phyloP scores from a whole-genome alignment of 2,113 vertebrate species.

The Myrmophylax atrothorax region DNA sequence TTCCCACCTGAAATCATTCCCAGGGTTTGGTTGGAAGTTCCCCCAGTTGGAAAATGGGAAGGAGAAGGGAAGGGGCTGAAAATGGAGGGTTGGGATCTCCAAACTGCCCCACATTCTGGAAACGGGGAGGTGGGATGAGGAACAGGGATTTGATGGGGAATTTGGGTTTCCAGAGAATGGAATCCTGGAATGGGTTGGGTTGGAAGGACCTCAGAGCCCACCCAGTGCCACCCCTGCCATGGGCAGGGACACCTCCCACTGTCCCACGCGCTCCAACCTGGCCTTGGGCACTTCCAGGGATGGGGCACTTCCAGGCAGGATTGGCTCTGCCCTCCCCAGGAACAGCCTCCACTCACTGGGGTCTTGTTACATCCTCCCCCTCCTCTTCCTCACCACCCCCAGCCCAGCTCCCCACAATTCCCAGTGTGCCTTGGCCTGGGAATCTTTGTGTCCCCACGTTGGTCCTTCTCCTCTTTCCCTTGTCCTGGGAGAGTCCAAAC shows the following conservation, averaged over 20 bases:
- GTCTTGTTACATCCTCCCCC: not conserved
- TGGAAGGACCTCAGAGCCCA: not conserved
- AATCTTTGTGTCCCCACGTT: accelerated
- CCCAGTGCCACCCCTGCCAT: not conserved
- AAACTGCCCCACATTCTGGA: accelerated
- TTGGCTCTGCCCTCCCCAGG: not conserved
- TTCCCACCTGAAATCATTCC: not conserved
- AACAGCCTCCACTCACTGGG: not conserved
- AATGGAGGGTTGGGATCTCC: accelerated
- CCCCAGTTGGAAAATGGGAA: accelerated
- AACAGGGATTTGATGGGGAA: not conserved
- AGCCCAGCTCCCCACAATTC: not conserved
- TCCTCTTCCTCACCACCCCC: not conserved
- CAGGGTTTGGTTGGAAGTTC: not conserved
- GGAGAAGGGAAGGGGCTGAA: not conserved
- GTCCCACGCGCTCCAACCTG: accelerated
- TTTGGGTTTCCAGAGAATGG: not conserved
- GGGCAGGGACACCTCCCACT: not conserved
- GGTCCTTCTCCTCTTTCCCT: not conserved
- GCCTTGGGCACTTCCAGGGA: not conserved
- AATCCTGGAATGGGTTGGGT: not conserved
- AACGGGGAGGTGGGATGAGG: accelerated
- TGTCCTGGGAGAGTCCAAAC: not conserved
- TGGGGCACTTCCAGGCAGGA: not conserved
- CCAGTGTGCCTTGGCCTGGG: accelerated